phyloP scores from a whole-genome alignment of 2,113 vertebrate genomes.

The Porphyrio hochstetteri region DNA sequence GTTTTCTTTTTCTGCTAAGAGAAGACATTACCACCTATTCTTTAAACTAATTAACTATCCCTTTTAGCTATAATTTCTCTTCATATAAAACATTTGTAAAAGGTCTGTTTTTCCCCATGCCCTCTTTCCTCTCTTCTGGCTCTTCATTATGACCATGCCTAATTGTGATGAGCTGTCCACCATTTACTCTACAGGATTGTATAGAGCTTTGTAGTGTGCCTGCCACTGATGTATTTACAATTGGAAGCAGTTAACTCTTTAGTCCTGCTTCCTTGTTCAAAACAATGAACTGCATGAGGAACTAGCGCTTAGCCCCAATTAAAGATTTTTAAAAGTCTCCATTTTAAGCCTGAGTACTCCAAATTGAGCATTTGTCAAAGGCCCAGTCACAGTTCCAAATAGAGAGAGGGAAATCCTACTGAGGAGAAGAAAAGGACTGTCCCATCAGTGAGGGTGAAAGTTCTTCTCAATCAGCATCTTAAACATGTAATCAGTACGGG shows the following conservation, averaged over 20 bases:
- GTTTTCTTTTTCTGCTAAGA: slow-evolving; percentile 25
- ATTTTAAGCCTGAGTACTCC: slow-evolving; percentile 52
- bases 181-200: slow-evolving; percentile 61
- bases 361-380: slow-evolving; percentile 61
- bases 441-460: slow-evolving; percentile 9
- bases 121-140: slow-evolving; percentile 51
- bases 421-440: slow-evolving; percentile 39
- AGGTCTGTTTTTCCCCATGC: slow-evolving; percentile 71
- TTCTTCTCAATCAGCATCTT: slow-evolving; percentile 43
- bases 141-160: slow-evolving; percentile 56
- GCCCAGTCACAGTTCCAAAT: slow-evolving; percentile 38
- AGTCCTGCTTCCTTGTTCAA: slow-evolving; percentile 47
- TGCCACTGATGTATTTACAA: slow-evolving; percentile 57
- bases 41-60: slow-evolving; percentile 65
- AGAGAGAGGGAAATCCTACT: slow-evolving; percentile 40
- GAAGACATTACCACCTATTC: slow-evolving; percentile 50
- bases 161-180: slow-evolving; percentile 67
- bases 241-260: slow-evolving; percentile 70
- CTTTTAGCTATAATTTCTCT: slow-evolving; percentile 64
- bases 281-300: slow-evolving; percentile 57
- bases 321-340: slow-evolving; percentile 59
- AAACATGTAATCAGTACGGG: neutral
- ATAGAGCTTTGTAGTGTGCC: slow-evolving; percentile 61
- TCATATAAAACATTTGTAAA: slow-evolving; percentile 59
- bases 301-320: slow-evolving; percentile 53